A percentile compares a stretch with the other conserved stretches of the same genome.
Conservation (phyloP, 2,797 vertebrate species). For the Phalanger gymnotis region DNA sequence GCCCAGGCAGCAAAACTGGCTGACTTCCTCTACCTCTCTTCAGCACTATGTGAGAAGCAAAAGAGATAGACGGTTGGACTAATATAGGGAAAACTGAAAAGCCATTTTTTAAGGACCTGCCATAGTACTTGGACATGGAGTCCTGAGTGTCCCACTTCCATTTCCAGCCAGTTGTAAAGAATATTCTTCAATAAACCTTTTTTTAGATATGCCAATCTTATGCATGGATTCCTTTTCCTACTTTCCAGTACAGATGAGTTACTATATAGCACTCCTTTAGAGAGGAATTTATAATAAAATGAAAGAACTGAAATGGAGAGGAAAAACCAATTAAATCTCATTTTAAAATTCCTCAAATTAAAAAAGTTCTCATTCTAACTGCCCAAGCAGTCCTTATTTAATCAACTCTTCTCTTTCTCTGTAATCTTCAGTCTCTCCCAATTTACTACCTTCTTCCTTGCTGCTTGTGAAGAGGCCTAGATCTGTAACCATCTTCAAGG, state of each 20-base stretch:
- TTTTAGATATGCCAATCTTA: background rate
- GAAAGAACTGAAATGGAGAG: background rate
- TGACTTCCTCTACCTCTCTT: background rate
- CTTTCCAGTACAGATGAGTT: background rate
- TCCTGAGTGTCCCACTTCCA: background rate
- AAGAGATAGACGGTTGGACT: background rate
- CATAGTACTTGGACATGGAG: background rate
- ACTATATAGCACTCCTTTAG: background rate
- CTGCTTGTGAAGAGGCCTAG: background rate
- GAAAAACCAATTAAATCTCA: background rate
- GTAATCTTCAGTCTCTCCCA: background rate
- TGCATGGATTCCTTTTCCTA: background rate
- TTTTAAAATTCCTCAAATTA: background rate
- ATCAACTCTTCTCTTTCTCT: background rate
- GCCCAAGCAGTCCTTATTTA: background rate
- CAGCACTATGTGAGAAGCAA: no score
- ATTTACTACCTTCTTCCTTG: background rate
- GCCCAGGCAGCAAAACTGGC: background rate
- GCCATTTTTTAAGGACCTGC: background rate
- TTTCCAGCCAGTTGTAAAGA: background rate
- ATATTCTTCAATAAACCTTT: background rate
- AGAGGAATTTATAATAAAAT: background rate
- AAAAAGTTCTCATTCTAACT: background rate
- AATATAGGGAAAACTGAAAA: background rate
- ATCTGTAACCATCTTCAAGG: background rate